These are phyloP conservation scores for Turritopsis rubra DNA, from an alignment of 30 jellyfish, hydroid and myxozoan genomes.

Conservation along the genomic window DNA sequence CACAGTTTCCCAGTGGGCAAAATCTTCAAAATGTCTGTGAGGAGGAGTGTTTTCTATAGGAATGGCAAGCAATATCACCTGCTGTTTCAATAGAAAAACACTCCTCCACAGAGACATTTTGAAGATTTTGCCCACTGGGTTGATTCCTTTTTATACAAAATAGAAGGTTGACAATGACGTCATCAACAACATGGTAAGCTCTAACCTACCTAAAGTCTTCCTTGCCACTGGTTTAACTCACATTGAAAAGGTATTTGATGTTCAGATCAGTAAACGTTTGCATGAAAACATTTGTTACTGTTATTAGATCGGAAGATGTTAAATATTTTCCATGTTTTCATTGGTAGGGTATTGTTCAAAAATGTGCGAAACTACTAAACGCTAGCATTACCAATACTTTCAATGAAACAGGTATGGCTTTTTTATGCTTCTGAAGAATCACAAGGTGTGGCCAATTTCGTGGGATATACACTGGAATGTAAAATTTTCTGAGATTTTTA, in stretches of 20 bases:
- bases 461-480: too few relatives aligned
- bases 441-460: not conserved
- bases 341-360: conserved; percentile 37
- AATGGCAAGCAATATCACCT: too few relatives aligned
- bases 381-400: conserved; percentile 38
- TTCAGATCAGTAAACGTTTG: not conserved
- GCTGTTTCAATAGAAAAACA: too few relatives aligned
- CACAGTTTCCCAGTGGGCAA: too few relatives aligned
- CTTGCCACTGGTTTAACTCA: conserved; percentile 41
- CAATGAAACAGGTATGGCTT: conserved; percentile 43
- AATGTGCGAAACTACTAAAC: conserved; percentile 35
- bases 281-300: not conserved
- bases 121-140: too few relatives aligned
- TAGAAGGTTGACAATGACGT: not conserved
- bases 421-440: not conserved
- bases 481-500: too few relatives aligned
- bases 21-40: too few relatives aligned
- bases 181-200: not conserved
- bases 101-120: too few relatives aligned
- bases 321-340: not conserved
- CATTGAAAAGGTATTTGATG: conserved; percentile 37
- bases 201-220: conserved; percentile 29
- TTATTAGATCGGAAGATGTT: too few relatives aligned
- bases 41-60: too few relatives aligned
- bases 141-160: too few relatives aligned